These are phyloP conservation scores for Heliconius himera DNA, from an alignment of 1,140 invertebrate species.

Conservation along the genomic window DNA sequence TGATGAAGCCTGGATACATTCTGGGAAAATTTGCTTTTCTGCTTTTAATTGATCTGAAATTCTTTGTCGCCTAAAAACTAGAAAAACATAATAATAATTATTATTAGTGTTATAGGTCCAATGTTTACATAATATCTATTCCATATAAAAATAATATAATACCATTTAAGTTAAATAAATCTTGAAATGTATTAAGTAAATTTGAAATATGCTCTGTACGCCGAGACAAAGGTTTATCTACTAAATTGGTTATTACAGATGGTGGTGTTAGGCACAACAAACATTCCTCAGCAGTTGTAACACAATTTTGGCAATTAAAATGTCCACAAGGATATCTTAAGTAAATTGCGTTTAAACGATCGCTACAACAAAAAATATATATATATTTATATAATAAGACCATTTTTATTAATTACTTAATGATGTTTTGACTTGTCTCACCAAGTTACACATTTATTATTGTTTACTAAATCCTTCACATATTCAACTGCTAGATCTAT, in stretches of 20 bases:
- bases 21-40: slow-evolving; percentile 71
- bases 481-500: slow-evolving; percentile 47
- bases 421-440: slow-evolving; percentile 32
- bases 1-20: slow-evolving; percentile 68
- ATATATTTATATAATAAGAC: slow-evolving; percentile 24
- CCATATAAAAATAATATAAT: slow-evolving; percentile 34
- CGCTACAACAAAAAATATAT: slow-evolving; percentile 48
- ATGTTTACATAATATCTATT: not conserved
- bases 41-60: slow-evolving; percentile 60
- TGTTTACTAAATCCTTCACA: slow-evolving; percentile 55
- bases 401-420: slow-evolving; percentile 18
- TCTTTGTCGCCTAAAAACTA: slow-evolving; percentile 61
- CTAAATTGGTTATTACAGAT: slow-evolving; percentile 13
- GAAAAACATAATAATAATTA: slow-evolving; percentile 25
- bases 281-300: slow-evolving; percentile 48
- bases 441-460: slow-evolving; percentile 59
- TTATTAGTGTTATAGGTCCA: not conserved
- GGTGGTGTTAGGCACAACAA: slow-evolving; percentile 50
- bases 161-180: slow-evolving; percentile 65
- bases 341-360: slow-evolving; percentile 48
- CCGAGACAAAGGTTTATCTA: slow-evolving; percentile 49
- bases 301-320: slow-evolving; percentile 56
- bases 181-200: slow-evolving; percentile 55
- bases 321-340: slow-evolving; percentile 66
- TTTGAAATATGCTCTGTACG: slow-evolving; percentile 50